Percentiles rank a stretch among this genome's conserved stretches.
Evolutionary conservation across 2,888 invertebrate genomes (phyloP).

Genomic region (Eristalis arbustorum): DNA sequence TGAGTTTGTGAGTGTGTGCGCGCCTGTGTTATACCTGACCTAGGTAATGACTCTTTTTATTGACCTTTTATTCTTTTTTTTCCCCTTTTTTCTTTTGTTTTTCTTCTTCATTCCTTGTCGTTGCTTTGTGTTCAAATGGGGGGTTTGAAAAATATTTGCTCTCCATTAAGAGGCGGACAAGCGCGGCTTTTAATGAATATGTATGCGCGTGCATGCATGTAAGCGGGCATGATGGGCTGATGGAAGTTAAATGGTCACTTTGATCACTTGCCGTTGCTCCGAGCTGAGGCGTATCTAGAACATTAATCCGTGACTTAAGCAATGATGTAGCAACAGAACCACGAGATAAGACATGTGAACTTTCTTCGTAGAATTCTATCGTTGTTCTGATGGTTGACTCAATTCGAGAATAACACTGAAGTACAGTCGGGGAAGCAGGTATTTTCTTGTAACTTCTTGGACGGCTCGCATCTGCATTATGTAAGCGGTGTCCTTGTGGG

Average conservation of each 20-base stretch:
- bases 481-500: too few species aligned
- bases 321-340: background rate
- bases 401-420: background rate
- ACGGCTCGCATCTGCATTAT: background rate
- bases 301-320: conserved; percentile 30
- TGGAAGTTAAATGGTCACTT: conserved; percentile 42
- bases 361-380: conserved; percentile 30
- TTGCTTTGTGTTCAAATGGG: conserved; percentile 10
- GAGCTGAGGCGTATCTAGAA: conserved; percentile 20
- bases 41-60: conserved; percentile 64
- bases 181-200: conserved; percentile 28
- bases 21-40: conserved; percentile 42
- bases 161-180: conserved; percentile 44
- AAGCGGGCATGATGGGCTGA: conserved; percentile 2
- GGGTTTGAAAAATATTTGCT: conserved; percentile 46
- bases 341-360: background rate
- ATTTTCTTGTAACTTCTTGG: background rate
- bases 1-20: background rate
- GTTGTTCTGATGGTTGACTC: background rate
- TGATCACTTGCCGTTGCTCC: conserved; percentile 39
- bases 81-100: background rate
- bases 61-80: conserved; percentile 50
- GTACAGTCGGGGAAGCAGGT: background rate
- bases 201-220: background rate
- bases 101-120: background rate